Base-by-base conservation (phyloP, 2,797 vertebrate genomes). In the Chaetodon trifasciatus region DNA sequence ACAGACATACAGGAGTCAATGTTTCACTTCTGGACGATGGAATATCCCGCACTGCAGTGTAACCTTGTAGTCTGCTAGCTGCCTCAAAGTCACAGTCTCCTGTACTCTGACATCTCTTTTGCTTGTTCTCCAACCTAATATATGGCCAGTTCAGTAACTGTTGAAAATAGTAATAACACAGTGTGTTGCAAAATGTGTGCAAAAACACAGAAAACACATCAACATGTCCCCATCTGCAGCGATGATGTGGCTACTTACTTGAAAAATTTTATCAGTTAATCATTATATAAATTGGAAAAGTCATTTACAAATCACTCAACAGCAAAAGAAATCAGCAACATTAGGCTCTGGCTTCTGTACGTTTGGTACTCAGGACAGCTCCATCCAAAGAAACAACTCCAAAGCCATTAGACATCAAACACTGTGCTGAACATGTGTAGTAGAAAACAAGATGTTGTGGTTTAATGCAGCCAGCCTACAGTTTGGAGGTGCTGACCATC, bases 1-100 rank as follows among this genome's bases (percentile, higher is more conserved):
- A 61, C 91, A 93, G 92, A 93, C 87, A 85, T 73, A 19, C 75
- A 88, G 87, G 91, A 94, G 90, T 92, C 92, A 83, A 79, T 83
- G 79, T 73, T 83, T 78, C 70, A 63, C 40, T 52, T 75, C 68
- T 73, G 74, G 75, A 90, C 73, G 85, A 61, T 78, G 81, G 86
- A 75, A 86, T 82, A 88, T 77, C 68, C 69, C 28, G 74, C 70
- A 53, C 44, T 77, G 85, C 76, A 73, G 66, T 46, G 9, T n/a
- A 55, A 64, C 24, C 70, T 70, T 79, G 60, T 13, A 55, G 69
- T 82, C 64, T 72, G 35, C 61, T 58, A 46, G 24, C 39, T 44
- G 60, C 49, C 70, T 86, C 81, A 78, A 77, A 81, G 83, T 84
- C 80, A 72, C 58, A 50, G 78, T 81, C 67, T 55, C 19, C 52